These are phyloP conservation scores for Sarotherodon lohbergeri DNA, from an alignment of 2,113 vertebrate genomes.

Conservation along the genomic window DNA sequence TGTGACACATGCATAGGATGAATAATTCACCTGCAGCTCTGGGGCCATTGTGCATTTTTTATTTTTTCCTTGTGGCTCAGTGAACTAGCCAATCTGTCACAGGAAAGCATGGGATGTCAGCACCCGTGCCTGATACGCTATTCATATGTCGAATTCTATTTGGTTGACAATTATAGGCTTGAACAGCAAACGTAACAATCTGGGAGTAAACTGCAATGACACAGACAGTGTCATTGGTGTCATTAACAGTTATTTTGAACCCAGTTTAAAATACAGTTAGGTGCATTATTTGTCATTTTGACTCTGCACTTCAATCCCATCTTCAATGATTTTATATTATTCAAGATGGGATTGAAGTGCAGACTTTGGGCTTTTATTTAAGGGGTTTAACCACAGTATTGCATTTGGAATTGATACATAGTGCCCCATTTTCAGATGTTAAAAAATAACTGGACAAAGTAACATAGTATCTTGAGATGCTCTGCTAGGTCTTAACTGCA, in stretches of 20 bases:
- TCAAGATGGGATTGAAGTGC: not conserved
- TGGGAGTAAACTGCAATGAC: not conserved
- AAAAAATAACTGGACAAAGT: not conserved
- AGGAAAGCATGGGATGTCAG: not conserved
- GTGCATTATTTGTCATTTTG: not conserved
- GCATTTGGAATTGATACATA: not conserved
- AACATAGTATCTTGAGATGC: not conserved
- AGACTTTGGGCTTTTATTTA: not conserved
- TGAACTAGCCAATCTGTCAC: not conserved
- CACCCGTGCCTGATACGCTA: not conserved
- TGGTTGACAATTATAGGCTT: not conserved
- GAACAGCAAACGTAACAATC: not conserved
- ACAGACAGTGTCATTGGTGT: not conserved
- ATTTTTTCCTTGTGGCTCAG: not conserved
- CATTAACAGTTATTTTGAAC: not conserved
- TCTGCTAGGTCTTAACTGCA: not conserved
- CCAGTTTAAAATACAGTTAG: not conserved
- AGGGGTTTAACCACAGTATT: not conserved
- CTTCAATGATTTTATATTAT: not conserved
- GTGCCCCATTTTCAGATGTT: not conserved
- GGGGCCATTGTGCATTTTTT: not conserved
- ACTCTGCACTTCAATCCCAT: not conserved
- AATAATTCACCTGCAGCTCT: not conserved
- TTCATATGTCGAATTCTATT: not conserved
- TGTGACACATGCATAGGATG: not conserved